Evolutionary conservation across 2,113 vertebrate genomes (phyloP).

Genomic region (Percopsis transmontana): DNA sequence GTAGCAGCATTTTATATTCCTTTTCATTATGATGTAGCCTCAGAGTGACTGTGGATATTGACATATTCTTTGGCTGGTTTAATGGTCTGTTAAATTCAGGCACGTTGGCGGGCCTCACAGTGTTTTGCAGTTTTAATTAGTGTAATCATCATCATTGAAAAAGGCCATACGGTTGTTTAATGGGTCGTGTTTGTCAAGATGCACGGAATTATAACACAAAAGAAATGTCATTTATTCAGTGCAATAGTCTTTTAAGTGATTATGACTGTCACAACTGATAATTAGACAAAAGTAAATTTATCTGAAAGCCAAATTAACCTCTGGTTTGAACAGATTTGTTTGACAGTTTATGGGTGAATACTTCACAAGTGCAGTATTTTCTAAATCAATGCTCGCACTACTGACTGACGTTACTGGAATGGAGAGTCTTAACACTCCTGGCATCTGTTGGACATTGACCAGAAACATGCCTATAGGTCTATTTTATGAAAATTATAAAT

Average conservation of each 20-base stretch:
- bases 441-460: constrained; percentile 11
- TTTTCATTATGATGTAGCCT: constrained; percentile 28
- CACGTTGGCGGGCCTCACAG: constrained; percentile 62
- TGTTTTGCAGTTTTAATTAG: constrained; percentile 79
- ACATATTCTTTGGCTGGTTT: constrained; percentile 70
- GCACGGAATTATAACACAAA: constrained; percentile 76
- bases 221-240: constrained; percentile 71
- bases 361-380: constrained; percentile 26
- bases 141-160: constrained; percentile 73
- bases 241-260: constrained; percentile 69
- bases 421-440: constrained; percentile 4
- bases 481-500: too few relatives aligned
- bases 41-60: constrained; percentile 62
- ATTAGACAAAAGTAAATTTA: constrained; percentile 70
- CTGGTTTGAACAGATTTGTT: constrained; percentile 65
- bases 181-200: constrained; percentile 80
- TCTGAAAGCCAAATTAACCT: constrained; percentile 70
- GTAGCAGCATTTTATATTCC: neutral
- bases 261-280: constrained; percentile 74
- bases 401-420: constrained; percentile 15
- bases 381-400: constrained; percentile 19
- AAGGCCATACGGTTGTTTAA: constrained; percentile 75
- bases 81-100: constrained; percentile 75
- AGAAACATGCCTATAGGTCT: too few relatives aligned
- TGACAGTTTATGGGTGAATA: constrained; percentile 66